Evolutionary conservation across 2,797 vertebrate species (phyloP).

Genomic region (Gadopsis marmoratus): DNA sequence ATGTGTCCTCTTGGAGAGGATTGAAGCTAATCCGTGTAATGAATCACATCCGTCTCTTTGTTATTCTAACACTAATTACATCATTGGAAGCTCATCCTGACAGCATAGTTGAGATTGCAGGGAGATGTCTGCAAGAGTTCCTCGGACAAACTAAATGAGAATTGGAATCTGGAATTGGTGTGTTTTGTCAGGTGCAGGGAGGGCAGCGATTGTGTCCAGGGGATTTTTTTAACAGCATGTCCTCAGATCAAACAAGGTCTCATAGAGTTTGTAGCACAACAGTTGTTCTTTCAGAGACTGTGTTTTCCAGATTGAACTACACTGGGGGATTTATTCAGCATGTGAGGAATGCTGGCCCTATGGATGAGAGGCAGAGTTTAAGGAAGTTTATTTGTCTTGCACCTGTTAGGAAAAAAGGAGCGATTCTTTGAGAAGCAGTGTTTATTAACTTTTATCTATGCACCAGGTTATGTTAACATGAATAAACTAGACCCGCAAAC

Average conservation of each 20-base stretch:
- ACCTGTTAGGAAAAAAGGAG: conserved; percentile 19
- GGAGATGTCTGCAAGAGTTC: conserved; percentile 46
- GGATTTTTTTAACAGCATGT: conserved; percentile 33
- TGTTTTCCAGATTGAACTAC: not conserved
- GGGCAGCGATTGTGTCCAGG: conserved; percentile 38
- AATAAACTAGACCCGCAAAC: not conserved
- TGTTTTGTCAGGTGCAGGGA: conserved; percentile 69
- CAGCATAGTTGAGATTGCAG: conserved; percentile 48
- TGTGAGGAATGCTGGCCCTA: conserved; percentile 9
- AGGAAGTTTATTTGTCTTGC: conserved; percentile 8
- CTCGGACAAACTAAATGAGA: conserved; percentile 21
- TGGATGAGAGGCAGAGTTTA: conserved; percentile 1
- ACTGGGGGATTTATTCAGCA: not conserved
- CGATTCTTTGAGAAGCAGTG: not conserved
- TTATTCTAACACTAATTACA: conserved; percentile 75
- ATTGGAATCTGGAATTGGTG: not conserved
- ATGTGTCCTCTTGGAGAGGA: conserved; percentile 34
- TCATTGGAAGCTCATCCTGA: conserved; percentile 65
- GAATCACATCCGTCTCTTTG: conserved; percentile 60
- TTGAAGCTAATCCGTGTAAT: conserved; percentile 55
- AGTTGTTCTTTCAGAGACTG: conserved; percentile 21
- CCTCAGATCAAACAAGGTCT: conserved; percentile 42
- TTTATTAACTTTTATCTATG: not conserved
- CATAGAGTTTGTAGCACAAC: conserved; percentile 25
- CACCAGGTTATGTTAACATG: too few species aligned